Evolutionary conservation across 2,797 vertebrate genomes (phyloP), one percentile per base, ranked within the genome.

Genomic region (Enteromius mattozi): DNA sequence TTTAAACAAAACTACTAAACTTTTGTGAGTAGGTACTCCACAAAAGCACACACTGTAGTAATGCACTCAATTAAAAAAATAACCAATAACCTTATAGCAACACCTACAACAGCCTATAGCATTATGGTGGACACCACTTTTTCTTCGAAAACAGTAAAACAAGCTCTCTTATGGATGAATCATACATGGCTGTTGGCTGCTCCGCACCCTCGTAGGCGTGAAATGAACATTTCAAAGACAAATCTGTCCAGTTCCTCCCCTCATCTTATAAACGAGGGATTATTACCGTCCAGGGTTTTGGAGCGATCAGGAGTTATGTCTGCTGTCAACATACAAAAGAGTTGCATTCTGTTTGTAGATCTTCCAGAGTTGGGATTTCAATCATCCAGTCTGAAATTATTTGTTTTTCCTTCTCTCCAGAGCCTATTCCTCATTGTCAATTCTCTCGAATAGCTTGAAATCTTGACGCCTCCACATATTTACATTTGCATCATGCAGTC

Each of bases 341-440:
- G 70, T 83, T 61, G 27, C 16, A 4, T 82, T 84, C 75, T 71
- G 81, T 85, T 82, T 88, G 69, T 85, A 83, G 82, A 86, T 14
- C 19, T 88, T 84, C 85, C 86, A 85, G 35, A 27, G 63, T 13
- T n/a, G 24, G 76, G 54, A 37, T 83, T 81, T 88, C 78, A 51
- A 71, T 88, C 70, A 71, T 83, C 51, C 70, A 24, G 61, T 47
- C 47, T 80, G 59, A 81, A 81, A 85, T 87, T 24, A 86, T 88
- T 87, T 81, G 71, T 87, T 89, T 85, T 81, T 37, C 74, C 61
- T 74, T 24, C 51, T 35, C 82, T 86, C 30, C 56, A 65, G 42
- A 49, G 27, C 63, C 45, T n/a, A 54, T 66, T 77, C 61, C 81
- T 83, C 61, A 68, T 24, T 13, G n/a, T 77, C 81, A 83, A 56